Base-by-base conservation (phyloP, 2,888 invertebrate genomes). In the Nebria brevicollis region DNA sequence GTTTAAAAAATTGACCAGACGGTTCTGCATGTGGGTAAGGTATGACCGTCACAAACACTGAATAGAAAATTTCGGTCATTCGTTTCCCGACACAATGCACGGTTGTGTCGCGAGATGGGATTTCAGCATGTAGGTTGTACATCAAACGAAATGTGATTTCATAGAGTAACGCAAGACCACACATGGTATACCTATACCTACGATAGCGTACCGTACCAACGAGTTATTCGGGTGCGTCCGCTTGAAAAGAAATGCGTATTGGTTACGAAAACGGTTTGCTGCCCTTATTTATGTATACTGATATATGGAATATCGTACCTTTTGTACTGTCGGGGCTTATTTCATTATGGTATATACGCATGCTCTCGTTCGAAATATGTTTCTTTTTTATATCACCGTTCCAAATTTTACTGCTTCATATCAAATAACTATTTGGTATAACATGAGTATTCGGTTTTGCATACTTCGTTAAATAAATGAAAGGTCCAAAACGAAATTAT, bases 81-180 rank as follows among this genome's bases (percentile, higher is more conserved):
- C 77, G 77, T 77, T 77, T 77, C 54, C 77, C 70, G 42, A 54
- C 77, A 77, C 77, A 77, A 77, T 77, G 70, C 43, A 68, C 43
- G 68, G 68, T 70, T 68, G 42, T 77, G 78, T 73, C 73, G 73
- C 66, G 43, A 78, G 78, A 78, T 78, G 78, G 73, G 78, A 78
- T 73, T 77, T 78, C 66, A 73, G 78, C 78, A 78, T 78, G 72
- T 65, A 73, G 78, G 73, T 43, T 78, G 78, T 78, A 78, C 78
- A 78, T 78, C 78, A 78, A 78, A 78, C 72, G 78, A 78, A 78
- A 78, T 78, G 78, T 78, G 78, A 78, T 78, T 78, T 78, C 73
- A 78, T 78, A 78, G 77, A 25, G n/a, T n/a, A 54, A 54, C 54
- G 54, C 54, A 54, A 5, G 54, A 54, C 54, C 54, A 54, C 54